Evolutionary conservation across 2,797 vertebrate genomes (phyloP).

Genomic region (Dendrocincla fuliginosa): DNA sequence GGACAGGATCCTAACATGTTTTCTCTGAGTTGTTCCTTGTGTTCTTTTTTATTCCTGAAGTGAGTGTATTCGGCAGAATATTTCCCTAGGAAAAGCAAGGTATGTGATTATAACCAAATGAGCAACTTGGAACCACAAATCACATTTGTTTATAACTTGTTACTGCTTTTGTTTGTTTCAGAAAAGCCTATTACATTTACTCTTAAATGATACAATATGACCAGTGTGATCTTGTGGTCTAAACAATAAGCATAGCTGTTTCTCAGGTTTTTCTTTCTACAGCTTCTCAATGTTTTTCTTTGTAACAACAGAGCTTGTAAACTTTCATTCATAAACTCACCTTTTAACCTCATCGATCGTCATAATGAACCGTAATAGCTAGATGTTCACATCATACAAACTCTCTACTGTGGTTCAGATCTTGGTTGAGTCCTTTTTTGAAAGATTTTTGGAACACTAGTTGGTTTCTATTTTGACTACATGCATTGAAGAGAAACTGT

Average conservation of each 20-base stretch:
- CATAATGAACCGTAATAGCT: slow-evolving; percentile 45
- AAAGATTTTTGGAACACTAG: slow-evolving; percentile 52
- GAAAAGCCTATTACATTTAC: slow-evolving; percentile 42
- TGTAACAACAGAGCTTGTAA: slow-evolving; percentile 46
- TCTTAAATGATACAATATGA: slow-evolving; percentile 67
- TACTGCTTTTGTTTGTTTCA: slow-evolving; percentile 61
- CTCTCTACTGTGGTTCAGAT: slow-evolving; percentile 24
- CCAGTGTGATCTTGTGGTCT: slow-evolving; percentile 49
- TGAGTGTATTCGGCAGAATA: slow-evolving; percentile 34
- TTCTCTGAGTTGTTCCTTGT: slow-evolving; percentile 23
- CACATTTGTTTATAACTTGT: slow-evolving; percentile 60
- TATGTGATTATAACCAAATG: slow-evolving; percentile 55
- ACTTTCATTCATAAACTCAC: slow-evolving; percentile 40
- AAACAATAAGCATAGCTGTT: slow-evolving; percentile 51
- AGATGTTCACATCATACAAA: slow-evolving; percentile 2
- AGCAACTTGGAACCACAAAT: slow-evolving; percentile 40
- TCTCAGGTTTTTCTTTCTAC: slow-evolving; percentile 17
- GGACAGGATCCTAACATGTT: slow-evolving; percentile 17
- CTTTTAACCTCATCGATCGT: slow-evolving; percentile 54
- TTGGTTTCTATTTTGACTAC: slow-evolving; percentile 56
- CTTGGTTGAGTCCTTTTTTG: neutral
- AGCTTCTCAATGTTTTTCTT: slow-evolving; percentile 39
- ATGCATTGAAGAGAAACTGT: slow-evolving; percentile 25
- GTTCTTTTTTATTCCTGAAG: slow-evolving; percentile 51
- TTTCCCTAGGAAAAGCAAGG: slow-evolving; percentile 7